Percentiles rank a stretch among this genome's conserved stretches.
These are phyloP conservation scores for Vulpes ferrilata DNA, from an alignment of 2,113 vertebrate species.

Conservation along the genomic window DNA sequence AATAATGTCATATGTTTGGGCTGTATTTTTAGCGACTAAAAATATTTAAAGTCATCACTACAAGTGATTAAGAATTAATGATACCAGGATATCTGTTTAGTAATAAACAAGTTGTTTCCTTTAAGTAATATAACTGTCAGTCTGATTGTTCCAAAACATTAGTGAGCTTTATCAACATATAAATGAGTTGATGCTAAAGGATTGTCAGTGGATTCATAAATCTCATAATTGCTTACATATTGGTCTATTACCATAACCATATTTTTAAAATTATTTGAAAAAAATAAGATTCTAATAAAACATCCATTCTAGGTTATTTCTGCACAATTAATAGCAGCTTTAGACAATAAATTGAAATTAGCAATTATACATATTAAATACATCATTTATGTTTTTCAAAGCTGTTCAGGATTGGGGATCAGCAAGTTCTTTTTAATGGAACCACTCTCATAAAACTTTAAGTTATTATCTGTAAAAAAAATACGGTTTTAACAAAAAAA, in stretches of 20 bases:
- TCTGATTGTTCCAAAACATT: constrained; percentile 69
- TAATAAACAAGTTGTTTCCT: constrained; percentile 70
- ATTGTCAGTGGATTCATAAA: constrained; percentile 66
- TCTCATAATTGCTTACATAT: constrained; percentile 57
- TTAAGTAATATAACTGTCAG: constrained; percentile 72
- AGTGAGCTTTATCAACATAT: constrained; percentile 66
- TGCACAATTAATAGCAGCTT: constrained; percentile 43
- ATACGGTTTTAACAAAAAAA: not conserved
- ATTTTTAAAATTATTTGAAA: constrained; percentile 52
- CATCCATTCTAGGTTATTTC: constrained; percentile 65
- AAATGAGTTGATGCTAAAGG: constrained; percentile 68
- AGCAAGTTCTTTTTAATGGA: constrained; percentile 7
- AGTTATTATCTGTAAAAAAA: constrained; percentile 25
- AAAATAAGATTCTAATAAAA: constrained; percentile 47
- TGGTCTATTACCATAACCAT: constrained; percentile 38
- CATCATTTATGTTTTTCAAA: constrained; percentile 7
- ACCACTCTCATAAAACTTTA: constrained; percentile 49
- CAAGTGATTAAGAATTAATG: constrained; percentile 74
- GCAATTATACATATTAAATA: constrained; percentile 13
- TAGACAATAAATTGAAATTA: constrained; percentile 55
- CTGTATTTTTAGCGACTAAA: constrained; percentile 55
- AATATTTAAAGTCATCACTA: constrained; percentile 52
- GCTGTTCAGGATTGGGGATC: not conserved
- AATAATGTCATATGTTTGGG: constrained; percentile 8
- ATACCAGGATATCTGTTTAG: constrained; percentile 2